Evolutionary conservation across 2,113 vertebrate genomes (phyloP).

Genomic region (Meriones unguiculatus): DNA sequence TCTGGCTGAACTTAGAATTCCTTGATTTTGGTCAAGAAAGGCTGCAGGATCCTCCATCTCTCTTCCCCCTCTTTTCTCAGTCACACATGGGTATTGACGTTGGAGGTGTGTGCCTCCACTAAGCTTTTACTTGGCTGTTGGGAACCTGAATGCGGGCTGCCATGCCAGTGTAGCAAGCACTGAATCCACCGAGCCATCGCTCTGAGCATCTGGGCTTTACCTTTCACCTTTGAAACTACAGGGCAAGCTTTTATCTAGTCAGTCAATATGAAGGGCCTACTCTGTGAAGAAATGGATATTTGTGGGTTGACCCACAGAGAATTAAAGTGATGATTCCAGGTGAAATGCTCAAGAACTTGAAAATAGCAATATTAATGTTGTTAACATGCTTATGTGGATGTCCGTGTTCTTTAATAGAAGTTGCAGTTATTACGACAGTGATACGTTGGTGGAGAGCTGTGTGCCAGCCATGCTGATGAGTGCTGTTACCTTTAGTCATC

Average conservation of each 20-base stretch:
- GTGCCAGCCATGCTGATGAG: too few relatives aligned
- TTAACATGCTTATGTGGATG: not conserved
- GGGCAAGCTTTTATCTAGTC: not conserved
- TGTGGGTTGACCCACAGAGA: not conserved
- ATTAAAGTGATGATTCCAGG: not conserved
- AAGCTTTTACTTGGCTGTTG: not conserved
- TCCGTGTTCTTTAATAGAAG: not conserved
- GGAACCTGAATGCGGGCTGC: not conserved
- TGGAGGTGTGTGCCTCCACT: not conserved
- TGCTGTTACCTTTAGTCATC: not conserved
- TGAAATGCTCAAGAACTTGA: not conserved
- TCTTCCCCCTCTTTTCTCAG: too few relatives aligned
- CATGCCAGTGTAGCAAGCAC: not conserved
- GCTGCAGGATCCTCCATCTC: too few relatives aligned
- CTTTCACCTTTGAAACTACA: constrained; percentile 36
- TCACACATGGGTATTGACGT: not conserved
- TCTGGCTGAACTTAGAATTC: not conserved
- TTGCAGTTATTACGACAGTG: not conserved
- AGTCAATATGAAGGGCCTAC: not conserved
- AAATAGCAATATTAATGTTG: not conserved
- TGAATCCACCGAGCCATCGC: not conserved
- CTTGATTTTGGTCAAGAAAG: not conserved
- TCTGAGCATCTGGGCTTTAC: not conserved
- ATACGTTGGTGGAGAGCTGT: not conserved
- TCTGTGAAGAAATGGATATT: not conserved